Base-by-base conservation (phyloP, 1,140 invertebrate species). In the Drosophila nebulosa region DNA sequence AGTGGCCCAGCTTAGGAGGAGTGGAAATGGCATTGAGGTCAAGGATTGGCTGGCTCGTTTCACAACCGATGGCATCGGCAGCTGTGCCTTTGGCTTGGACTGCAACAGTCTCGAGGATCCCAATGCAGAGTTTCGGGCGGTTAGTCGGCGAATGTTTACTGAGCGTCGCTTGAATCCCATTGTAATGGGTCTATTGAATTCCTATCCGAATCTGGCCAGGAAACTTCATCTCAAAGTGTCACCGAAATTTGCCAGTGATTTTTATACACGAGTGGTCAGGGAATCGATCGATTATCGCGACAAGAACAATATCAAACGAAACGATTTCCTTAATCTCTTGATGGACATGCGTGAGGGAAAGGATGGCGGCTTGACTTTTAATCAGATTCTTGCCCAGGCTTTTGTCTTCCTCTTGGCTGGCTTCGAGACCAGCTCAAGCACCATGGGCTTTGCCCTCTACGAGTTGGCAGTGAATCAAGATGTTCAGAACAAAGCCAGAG, bases 371-470 rank as follows among this genome's bases (percentile, higher is more conserved):
- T 14, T 88, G 57, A 77, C 72, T 22, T 68, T 89, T 14, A 64
- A 84, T 42, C 72, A 90, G 61, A 74, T 90, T 9, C 91, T 93
- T 0, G 92, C 93, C 0, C 94, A 95, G 55, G 92, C 92, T 0
- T 92, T 94, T 77, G 77, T 94, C 1, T 95, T 95, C 79, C 93
- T 95, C 66, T 74, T 95, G 2, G 95, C 94, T 7, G 95, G 95
- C 3, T 93, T 92, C 69, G 93, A 93, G 65, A 93, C 92, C 0
- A 92, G 92, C 3, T 91, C 92, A 0, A 91, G 91, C 3, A 91
- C 92, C 1, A 90, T 92, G 39, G 88, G 91, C 4, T 93, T 92
- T 73, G 83, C 92, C 0, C 52, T 93, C 2, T 93, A 93, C 72
- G 86, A 93, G 63, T 56, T 94, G 6, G 92, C 93, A 0, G 35